Evolutionary conservation across 2,888 invertebrate species (phyloP), one percentile per base, ranked within the genome.

Genomic region (Campoletis raptor): DNA sequence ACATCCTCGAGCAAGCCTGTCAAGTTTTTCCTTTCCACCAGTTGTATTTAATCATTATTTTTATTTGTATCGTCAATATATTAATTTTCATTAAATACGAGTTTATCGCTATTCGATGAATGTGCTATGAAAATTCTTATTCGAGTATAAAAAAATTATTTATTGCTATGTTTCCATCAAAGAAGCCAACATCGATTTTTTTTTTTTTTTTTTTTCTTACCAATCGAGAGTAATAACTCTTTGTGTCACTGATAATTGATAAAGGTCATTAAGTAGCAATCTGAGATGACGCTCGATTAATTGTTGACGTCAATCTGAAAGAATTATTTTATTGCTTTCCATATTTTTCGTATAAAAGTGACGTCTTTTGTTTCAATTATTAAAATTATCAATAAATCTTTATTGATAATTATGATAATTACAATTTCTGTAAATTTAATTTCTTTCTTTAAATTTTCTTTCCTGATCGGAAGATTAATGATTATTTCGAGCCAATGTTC

Each of bases 101-200:
- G 54, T 69, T 18, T 37, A 52, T 77, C n/a, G 66, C 30, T 30
- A 79, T 69, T 57, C 79, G 52, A 54, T n/a, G 54, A 78, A 67
- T 67, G 40, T 54, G 40, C 12, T 69, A 24, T 12, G 24, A 57
- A 24, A 24, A 57, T 57, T 24, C 24, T 24, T 12, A 54, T 7
- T 6, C 9, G 21, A 12, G 10, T 57, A 10, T 24, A 10, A 57
- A 57, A 45, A 4, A 57, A 24, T 24, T 24, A 4, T 12, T 24
- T 12, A 57, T 24, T 24, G 24, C 24, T 24, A 12, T 12, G 57
- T 12, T 24, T 57, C 45, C 45, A 45, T 45, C 15, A 15, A 45
- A 45, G 45, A 15, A 45, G 45, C 45, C 15, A 45, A 45, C 45
- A 15, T 10, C 2, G 42, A 10, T 12, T 42, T 12, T 9, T 42